These are phyloP conservation scores for Danaus plexippus DNA, from an alignment of 1,140 invertebrate species.

Conservation along the genomic window DNA sequence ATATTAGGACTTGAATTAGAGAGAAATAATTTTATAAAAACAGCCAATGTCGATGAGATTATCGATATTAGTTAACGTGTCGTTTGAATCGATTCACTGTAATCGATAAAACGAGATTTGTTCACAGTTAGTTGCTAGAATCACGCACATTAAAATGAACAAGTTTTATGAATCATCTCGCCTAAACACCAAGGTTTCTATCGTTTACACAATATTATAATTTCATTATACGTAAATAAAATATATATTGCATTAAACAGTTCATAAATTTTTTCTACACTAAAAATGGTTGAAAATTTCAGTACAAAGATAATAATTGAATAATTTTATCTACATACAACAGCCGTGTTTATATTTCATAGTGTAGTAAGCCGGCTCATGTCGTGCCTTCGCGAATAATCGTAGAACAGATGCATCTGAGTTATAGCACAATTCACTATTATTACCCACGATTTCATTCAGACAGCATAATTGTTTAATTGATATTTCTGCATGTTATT, in stretches of 20 bases:
- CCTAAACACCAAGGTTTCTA: too few relatives aligned
- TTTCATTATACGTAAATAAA: too few relatives aligned
- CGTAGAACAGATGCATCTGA: conserved; percentile 67
- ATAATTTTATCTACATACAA: too few relatives aligned
- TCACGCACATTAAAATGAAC: too few relatives aligned
- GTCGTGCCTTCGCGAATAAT: conserved; percentile 68
- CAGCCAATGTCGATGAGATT: conserved; percentile 38
- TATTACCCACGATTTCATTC: conserved; percentile 69
- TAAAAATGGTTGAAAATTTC: too few relatives aligned
- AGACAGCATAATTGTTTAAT: conserved; percentile 71
- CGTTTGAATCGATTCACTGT: conserved; percentile 40
- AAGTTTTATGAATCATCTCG: too few relatives aligned
- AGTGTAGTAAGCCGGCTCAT: conserved; percentile 23
- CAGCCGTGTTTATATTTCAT: conserved; percentile 8
- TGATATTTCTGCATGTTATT: conserved; percentile 70
- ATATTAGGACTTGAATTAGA: too few relatives aligned
- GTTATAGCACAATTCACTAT: conserved; percentile 66
- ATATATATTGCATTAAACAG: too few relatives aligned
- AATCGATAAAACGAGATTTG: conserved; percentile 39
- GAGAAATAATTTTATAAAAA: too few relatives aligned
- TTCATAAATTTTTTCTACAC: too few relatives aligned
- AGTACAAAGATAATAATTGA: too few relatives aligned
- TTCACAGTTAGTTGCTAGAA: conserved; percentile 11
- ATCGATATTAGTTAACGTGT: conserved; percentile 50
- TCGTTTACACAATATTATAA: too few relatives aligned